Evolutionary conservation across 1,140 invertebrate species (phyloP).

Genomic region (Laodelphax striatellus): DNA sequence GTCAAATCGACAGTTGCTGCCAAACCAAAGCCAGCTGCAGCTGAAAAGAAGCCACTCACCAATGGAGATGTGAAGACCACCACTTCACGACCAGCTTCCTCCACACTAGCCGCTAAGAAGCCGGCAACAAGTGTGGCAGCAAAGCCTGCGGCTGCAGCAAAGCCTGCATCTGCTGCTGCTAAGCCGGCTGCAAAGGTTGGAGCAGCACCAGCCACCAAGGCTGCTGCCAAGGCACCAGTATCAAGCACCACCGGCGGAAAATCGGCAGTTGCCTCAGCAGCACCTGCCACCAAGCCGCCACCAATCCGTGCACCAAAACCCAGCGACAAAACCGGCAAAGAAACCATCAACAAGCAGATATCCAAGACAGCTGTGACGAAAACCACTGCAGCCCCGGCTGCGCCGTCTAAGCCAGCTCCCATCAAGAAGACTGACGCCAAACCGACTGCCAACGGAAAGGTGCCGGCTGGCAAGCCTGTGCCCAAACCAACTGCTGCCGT

Average conservation of each 20-base stretch:
- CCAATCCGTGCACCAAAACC: neutral
- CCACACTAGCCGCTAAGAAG: neutral
- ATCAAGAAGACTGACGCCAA: neutral
- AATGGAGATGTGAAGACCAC: neutral
- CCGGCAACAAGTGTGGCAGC: neutral
- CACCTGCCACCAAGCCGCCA: no score
- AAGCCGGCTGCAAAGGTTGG: no score
- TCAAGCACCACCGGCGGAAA: no score
- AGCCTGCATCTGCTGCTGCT: no score
- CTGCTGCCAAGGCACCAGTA: no score
- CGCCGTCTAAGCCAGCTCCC: neutral
- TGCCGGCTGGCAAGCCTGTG: neutral
- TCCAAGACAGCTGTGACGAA: neutral
- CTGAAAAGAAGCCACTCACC: neutral
- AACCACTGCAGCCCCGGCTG: neutral
- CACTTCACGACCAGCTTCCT: neutral
- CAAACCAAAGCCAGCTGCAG: neutral
- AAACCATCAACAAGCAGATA: neutral
- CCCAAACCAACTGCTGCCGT: neutral
- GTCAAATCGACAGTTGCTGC: neutral
- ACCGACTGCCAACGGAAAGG: neutral
- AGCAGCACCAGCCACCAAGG: no score
- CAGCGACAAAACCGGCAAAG: neutral
- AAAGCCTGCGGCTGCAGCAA: neutral
- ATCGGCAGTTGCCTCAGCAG: no score